Percentiles rank a stretch among this genome's conserved stretches.
These are phyloP conservation scores for Luscinia luscinia DNA, from an alignment of 2,797 vertebrate species.

Conservation along the genomic window DNA sequence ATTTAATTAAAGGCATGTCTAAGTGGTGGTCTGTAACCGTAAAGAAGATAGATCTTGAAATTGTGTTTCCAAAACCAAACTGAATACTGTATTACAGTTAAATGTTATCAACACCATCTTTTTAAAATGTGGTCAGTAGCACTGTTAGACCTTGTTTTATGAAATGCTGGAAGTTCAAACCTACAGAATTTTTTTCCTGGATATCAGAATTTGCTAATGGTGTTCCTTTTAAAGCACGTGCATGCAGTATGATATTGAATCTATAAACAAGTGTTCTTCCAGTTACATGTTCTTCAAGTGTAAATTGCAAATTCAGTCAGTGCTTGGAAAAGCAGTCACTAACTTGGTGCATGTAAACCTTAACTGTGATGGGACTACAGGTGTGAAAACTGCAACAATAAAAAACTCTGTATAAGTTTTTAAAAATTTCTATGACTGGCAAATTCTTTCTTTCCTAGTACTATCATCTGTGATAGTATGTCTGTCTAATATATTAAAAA, in stretches of 20 bases:
- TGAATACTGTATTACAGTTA: neutral
- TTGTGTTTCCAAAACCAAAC: neutral
- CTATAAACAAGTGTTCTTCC: neutral
- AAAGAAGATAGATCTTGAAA: neutral
- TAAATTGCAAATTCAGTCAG: neutral
- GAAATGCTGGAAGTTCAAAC: neutral
- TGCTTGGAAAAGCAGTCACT: neutral
- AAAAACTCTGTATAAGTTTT: neutral
- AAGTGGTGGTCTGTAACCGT: neutral
- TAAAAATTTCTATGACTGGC: neutral
- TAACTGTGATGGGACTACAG: constrained; percentile 48
- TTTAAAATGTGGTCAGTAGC: neutral
- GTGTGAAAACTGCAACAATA: constrained; percentile 41
- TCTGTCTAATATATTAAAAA: neutral
- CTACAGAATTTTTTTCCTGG: neutral
- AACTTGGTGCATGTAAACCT: neutral
- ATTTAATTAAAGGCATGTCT: neutral
- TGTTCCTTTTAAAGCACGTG: neutral
- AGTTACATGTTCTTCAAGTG: neutral
- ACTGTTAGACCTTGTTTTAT: neutral
- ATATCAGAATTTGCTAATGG: neutral
- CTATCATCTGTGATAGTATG: neutral
- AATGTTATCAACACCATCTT: neutral
- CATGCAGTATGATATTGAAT: neutral
- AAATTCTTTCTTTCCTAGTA: neutral